phyloP scores from a whole-genome alignment of 2,113 vertebrate genomes.

The Chaetodon trifascialis region DNA sequence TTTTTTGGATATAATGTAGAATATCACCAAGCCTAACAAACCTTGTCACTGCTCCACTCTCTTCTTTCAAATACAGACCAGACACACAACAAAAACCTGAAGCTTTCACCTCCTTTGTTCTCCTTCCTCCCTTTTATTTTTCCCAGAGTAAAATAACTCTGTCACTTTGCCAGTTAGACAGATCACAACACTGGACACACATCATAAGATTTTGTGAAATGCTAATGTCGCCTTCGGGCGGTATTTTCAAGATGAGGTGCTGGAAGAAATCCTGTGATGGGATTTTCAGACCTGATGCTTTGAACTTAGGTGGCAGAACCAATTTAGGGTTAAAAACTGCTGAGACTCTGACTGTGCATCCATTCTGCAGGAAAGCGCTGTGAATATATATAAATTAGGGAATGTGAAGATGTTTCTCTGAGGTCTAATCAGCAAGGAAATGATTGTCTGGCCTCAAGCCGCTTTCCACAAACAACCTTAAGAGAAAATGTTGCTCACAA shows the following conservation, averaged over 20 bases:
- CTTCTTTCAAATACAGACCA: constrained; percentile 2
- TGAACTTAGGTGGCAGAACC: constrained; percentile 42
- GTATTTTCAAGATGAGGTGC: constrained; percentile 46
- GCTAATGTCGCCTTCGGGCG: constrained; percentile 34
- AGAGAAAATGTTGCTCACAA: neutral
- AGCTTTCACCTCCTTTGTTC: neutral
- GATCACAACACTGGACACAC: constrained; percentile 49
- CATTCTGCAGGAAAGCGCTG: neutral
- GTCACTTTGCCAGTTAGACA: constrained; percentile 21
- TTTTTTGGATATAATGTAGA: neutral
- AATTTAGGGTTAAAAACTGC: constrained; percentile 33
- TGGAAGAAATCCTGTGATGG: constrained; percentile 35
- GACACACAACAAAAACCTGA: neutral
- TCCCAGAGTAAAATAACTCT: constrained; percentile 13
- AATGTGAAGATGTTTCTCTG: neutral
- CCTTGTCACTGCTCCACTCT: neutral
- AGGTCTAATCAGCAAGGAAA: constrained; percentile 2
- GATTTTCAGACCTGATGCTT: constrained; percentile 49
- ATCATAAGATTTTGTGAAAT: constrained; percentile 44
- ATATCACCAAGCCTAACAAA: neutral
- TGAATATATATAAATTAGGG: neutral
- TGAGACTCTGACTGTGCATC: constrained; percentile 3
- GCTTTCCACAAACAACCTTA: constrained; percentile 14
- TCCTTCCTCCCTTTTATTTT: neutral
- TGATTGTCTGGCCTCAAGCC: neutral